Percentiles rank a stretch among this genome's conserved stretches.
These are phyloP conservation scores for Henricia sp. DNA, from an alignment of 53 echinoderm and acorn worm species.

Conservation along the genomic window DNA sequence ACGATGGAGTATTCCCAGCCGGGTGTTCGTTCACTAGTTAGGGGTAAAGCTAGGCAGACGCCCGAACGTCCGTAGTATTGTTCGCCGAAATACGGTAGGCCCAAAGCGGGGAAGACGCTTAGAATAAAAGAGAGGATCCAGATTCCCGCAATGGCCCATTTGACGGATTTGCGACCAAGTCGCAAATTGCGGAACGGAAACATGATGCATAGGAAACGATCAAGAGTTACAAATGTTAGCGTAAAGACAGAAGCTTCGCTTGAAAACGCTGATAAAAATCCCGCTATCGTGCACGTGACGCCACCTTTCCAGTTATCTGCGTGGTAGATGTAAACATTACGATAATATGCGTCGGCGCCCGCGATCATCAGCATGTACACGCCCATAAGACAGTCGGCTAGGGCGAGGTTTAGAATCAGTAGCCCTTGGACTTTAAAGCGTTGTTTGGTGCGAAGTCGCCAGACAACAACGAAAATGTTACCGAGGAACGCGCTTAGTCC, in stretches of 20 bases:
- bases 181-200: slow-evolving; percentile 54
- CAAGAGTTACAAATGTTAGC: slow-evolving; percentile 63
- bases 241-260: slow-evolving; percentile 65
- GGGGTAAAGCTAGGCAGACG: slow-evolving; percentile 62
- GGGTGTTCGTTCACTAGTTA: slow-evolving; percentile 64
- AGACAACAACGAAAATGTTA: slow-evolving; percentile 58
- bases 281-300: slow-evolving; percentile 45
- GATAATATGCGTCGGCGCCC: slow-evolving; percentile 72
- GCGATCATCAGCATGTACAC: slow-evolving; percentile 96
- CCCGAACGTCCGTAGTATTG: slow-evolving; percentile 48
- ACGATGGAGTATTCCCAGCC: slow-evolving; percentile 82
- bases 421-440: slow-evolving; percentile 27
- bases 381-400: slow-evolving; percentile 88
- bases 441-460: slow-evolving; percentile 45
- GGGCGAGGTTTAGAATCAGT: slow-evolving; percentile 22
- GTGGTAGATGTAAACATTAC: slow-evolving; percentile 38
- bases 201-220: slow-evolving; percentile 50
- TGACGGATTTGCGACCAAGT: slow-evolving; percentile 10
- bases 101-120: slow-evolving; percentile 20
- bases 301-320: slow-evolving; percentile 63
- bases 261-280: slow-evolving; percentile 52
- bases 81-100: slow-evolving; percentile 36
- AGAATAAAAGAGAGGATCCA: slow-evolving; percentile 15
- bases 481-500: slow-evolving; percentile 71
- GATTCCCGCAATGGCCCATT: not conserved